Conservation (phyloP, 2,888 invertebrate genomes). For the Dicranocentrus wangi region DNA sequence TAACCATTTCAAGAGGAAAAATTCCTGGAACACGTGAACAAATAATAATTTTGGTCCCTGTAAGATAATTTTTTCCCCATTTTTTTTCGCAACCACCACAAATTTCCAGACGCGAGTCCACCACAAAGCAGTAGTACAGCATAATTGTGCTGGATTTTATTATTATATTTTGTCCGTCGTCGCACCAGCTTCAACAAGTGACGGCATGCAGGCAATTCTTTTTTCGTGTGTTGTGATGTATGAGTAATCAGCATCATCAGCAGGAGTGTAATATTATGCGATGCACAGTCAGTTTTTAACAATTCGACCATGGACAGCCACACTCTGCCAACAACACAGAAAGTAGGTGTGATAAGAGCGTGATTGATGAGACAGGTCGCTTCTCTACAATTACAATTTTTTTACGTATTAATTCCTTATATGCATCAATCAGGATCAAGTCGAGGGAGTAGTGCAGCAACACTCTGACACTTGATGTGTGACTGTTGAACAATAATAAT, state of each 20-base stretch:
- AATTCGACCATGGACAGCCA: not conserved
- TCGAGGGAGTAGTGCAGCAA: not conserved
- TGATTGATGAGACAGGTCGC: conserved; percentile 52
- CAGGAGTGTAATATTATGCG: not conserved
- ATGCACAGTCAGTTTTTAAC: no score
- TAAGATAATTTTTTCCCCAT: no score
- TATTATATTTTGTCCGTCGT: not conserved
- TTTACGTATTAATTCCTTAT: conserved; percentile 7
- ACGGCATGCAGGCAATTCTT: not conserved
- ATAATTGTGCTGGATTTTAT: no score
- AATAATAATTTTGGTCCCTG: no score
- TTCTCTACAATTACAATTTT: conserved; percentile 28
- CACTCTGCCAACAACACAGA: not conserved
- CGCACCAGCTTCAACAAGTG: not conserved
- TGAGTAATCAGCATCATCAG: not conserved
- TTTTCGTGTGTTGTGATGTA: not conserved
- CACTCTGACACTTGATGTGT: not conserved
- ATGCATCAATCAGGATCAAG: conserved; percentile 47
- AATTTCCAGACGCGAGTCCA: no score
- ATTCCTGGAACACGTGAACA: no score
- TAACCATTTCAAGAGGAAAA: no score
- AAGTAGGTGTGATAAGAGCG: conserved; percentile 46
- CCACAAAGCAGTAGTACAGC: no score
- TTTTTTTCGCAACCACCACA: no score
- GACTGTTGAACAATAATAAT: not conserved